Evolutionary conservation across 2,797 vertebrate species (phyloP).

Genomic region (Leptoclinus maculatus): DNA sequence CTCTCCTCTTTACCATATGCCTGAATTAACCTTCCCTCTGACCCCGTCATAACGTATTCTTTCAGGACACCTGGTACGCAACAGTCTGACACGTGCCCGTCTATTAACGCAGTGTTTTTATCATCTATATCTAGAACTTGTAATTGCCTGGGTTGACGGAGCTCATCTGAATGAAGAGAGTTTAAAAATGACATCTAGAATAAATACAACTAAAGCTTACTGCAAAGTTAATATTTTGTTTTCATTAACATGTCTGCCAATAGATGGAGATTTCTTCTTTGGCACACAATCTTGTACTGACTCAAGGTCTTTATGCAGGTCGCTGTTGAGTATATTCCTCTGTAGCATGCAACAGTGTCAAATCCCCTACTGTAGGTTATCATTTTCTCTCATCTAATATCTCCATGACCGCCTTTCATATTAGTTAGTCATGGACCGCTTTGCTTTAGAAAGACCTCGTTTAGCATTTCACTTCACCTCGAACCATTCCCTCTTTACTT

Average conservation of each 20-base stretch:
- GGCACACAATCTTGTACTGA: not conserved
- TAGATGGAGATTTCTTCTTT: not conserved
- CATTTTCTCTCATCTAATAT: not conserved
- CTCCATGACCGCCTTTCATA: not conserved
- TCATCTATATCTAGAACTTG: conserved; percentile 11
- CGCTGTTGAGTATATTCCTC: not conserved
- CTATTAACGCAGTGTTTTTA: conserved; percentile 4
- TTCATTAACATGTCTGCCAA: not conserved
- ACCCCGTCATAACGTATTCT: conserved; percentile 35
- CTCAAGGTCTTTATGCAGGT: not conserved
- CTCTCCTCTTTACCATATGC: conserved; percentile 22
- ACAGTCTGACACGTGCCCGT: conserved; percentile 2
- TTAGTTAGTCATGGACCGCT: not conserved
- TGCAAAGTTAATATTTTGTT: not conserved
- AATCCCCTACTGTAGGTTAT: not conserved
- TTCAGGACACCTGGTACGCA: conserved; percentile 9
- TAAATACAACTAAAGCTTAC: not conserved
- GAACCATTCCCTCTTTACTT: not conserved
- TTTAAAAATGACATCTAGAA: not conserved
- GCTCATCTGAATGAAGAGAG: not conserved
- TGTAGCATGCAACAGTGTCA: not conserved
- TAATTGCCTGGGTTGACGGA: conserved; percentile 15
- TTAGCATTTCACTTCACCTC: not conserved
- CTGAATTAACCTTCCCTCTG: conserved; percentile 57
- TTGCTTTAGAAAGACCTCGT: conserved; percentile 3